phyloP scores from a whole-genome alignment of 2,113 vertebrate species.

The Stomatorhinus ivindoensis region DNA sequence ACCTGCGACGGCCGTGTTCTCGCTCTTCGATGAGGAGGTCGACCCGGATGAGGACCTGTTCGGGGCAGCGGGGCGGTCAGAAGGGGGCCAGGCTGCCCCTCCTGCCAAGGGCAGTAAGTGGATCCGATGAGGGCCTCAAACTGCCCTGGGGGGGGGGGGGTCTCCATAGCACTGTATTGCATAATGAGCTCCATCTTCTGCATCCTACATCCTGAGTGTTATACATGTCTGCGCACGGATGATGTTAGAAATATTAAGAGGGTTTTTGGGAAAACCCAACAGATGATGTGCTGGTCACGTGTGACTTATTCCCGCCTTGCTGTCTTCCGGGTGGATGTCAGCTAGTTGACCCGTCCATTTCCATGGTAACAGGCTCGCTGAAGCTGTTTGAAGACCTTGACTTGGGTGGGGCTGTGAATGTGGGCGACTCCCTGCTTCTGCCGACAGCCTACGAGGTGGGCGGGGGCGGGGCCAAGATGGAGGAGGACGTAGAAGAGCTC shows the following conservation, averaged over 20 bases:
- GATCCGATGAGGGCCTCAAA: neutral
- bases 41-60: slow-evolving; percentile 56
- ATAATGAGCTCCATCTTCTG: neutral
- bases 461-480: neutral
- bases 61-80: slow-evolving; percentile 27
- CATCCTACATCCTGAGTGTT: neutral
- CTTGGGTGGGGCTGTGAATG: slow-evolving; percentile 55
- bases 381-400: slow-evolving; percentile 67
- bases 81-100: slow-evolving; percentile 23
- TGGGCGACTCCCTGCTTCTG: slow-evolving; percentile 64
- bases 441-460: slow-evolving; percentile 37
- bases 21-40: slow-evolving; percentile 61
- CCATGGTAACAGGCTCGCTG: slow-evolving; percentile 22
- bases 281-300: neutral
- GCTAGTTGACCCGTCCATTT: neutral
- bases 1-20: slow-evolving; percentile 34
- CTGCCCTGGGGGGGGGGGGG: neutral
- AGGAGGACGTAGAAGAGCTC: slow-evolving; percentile 36
- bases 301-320: neutral
- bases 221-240: neutral
- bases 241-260: too few species aligned
- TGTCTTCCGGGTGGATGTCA: neutral
- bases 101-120: slow-evolving; percentile 46
- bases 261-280: too few species aligned
- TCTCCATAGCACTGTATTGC: neutral